These are phyloP conservation scores for Sebastes iracundus DNA, from an alignment of 2,797 vertebrate genomes.

Conservation along the genomic window DNA sequence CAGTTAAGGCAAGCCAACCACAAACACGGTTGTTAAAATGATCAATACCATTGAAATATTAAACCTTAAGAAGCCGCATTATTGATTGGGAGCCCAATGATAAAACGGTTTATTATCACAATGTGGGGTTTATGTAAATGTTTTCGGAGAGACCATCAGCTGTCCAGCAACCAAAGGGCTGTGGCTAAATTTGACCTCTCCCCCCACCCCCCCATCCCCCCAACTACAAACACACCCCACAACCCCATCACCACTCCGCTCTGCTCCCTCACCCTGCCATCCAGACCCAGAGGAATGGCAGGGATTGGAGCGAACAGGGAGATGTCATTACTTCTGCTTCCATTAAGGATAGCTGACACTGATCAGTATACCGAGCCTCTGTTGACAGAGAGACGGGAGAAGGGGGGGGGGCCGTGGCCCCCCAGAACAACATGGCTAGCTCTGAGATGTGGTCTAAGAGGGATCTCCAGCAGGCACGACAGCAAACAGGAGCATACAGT, in stretches of 20 bases:
- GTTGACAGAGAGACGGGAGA: slow-evolving; percentile 45
- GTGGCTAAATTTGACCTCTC: slow-evolving; percentile 11
- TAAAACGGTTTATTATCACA: slow-evolving; percentile 98
- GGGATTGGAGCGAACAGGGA: slow-evolving; percentile 26
- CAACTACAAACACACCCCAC: background rate
- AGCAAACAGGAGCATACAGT: slow-evolving; percentile 40
- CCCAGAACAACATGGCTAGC: slow-evolving; percentile 29
- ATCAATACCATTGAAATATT: slow-evolving; percentile 99
- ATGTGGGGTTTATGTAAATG: slow-evolving; percentile 79
- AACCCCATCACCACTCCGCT: slow-evolving; percentile 18
- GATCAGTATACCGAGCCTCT: slow-evolving; percentile 48
- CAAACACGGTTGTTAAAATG: slow-evolving; percentile 93
- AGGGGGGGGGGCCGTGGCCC: background rate
- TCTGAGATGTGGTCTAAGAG: slow-evolving; percentile 39
- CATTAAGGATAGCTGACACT: slow-evolving; percentile 50
- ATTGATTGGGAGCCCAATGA: slow-evolving; percentile 95
- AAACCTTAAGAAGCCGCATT: slow-evolving; percentile 95
- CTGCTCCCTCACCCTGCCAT: slow-evolving; percentile 26
- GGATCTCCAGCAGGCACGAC: slow-evolving; percentile 33
- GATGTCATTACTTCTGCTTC: slow-evolving; percentile 57
- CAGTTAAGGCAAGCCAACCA: slow-evolving; percentile 89
- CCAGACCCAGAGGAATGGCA: slow-evolving; percentile 39
- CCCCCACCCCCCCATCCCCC: background rate
- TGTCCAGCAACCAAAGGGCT: slow-evolving; percentile 18
- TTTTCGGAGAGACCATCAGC: slow-evolving; percentile 61